A percentile compares a stretch with the other conserved stretches of the same genome.
Conservation (phyloP, 2,113 vertebrate species). For the Gymnarchus niloticus region DNA sequence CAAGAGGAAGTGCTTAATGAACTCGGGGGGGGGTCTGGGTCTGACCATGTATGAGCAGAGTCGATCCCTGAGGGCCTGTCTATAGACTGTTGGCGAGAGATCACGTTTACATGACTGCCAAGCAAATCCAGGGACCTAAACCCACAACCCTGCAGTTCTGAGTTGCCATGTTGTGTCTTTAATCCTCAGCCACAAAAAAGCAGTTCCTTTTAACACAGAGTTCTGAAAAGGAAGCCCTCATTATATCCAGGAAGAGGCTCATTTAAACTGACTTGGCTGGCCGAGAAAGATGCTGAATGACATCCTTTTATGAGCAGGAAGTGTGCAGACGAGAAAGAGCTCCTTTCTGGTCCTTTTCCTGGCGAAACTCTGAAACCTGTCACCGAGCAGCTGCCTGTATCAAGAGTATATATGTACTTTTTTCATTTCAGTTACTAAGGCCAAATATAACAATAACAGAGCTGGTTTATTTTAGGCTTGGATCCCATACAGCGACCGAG, state of each 20-base stretch:
- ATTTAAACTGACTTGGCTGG: neutral
- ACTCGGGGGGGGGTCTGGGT: neutral
- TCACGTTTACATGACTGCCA: neutral
- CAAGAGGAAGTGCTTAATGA: neutral
- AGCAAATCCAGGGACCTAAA: neutral
- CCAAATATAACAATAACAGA: constrained; percentile 48
- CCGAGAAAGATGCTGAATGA: neutral
- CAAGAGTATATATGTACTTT: constrained; percentile 10
- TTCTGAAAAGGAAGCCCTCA: neutral
- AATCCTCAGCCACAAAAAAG: neutral
- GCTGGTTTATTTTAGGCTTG: constrained; percentile 42
- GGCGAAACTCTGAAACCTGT: constrained; percentile 11
- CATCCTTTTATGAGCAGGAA: too few relatives aligned
- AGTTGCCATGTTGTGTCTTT: neutral
- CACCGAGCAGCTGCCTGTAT: constrained; percentile 19
- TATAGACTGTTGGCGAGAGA: too few relatives aligned
- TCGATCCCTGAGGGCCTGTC: neutral
- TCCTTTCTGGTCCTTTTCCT: constrained; percentile 3
- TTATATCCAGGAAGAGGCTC: neutral
- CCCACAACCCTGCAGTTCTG: neutral
- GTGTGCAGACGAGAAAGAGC: neutral
- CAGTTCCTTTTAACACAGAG: neutral
- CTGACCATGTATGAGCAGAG: neutral
- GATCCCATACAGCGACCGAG: constrained; percentile 42
- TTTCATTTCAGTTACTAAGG: constrained; percentile 12